These are phyloP conservation scores for Nudaria mundana DNA, from an alignment of 2,888 invertebrate genomes.

Conservation along the genomic window DNA sequence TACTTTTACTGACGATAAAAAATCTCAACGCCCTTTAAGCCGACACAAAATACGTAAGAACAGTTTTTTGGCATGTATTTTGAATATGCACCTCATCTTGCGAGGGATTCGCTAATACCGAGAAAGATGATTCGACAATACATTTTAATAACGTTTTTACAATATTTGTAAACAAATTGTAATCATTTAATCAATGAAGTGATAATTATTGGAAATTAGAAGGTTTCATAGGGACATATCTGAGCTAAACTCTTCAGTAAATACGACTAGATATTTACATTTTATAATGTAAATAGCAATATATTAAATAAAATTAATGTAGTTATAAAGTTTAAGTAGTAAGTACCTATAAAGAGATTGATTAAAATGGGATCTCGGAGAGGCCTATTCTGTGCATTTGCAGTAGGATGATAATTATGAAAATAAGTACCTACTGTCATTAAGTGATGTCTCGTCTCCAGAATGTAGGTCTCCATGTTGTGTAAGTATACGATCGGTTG, in stretches of 20 bases:
- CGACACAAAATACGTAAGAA: constrained; percentile 3
- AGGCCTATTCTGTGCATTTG: too few species aligned
- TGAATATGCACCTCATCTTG: constrained; percentile 7
- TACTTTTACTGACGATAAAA: neutral
- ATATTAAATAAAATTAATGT: too few species aligned
- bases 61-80: constrained; percentile 14
- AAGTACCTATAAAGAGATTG: too few species aligned
- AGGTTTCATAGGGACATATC: constrained; percentile 8
- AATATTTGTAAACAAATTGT: constrained; percentile 15
- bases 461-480: too few species aligned
- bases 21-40: constrained; percentile 1
- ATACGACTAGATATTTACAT: too few species aligned
- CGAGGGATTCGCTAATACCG: constrained; percentile 16
- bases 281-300: too few species aligned
- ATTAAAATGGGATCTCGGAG: too few species aligned
- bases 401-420: too few species aligned
- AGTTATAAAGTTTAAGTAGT: too few species aligned
- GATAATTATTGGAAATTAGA: constrained; percentile 10
- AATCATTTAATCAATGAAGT: constrained; percentile 8
- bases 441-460: too few species aligned
- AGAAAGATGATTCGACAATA: constrained; percentile 30
- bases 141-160: constrained; percentile 37
- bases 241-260: constrained; percentile 13
- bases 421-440: too few species aligned
- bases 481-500: too few species aligned